Evolutionary conservation across 2,113 vertebrate genomes (phyloP), one percentile per base, ranked within the genome.

Genomic region (Cryptomyrus ogoouensis): DNA sequence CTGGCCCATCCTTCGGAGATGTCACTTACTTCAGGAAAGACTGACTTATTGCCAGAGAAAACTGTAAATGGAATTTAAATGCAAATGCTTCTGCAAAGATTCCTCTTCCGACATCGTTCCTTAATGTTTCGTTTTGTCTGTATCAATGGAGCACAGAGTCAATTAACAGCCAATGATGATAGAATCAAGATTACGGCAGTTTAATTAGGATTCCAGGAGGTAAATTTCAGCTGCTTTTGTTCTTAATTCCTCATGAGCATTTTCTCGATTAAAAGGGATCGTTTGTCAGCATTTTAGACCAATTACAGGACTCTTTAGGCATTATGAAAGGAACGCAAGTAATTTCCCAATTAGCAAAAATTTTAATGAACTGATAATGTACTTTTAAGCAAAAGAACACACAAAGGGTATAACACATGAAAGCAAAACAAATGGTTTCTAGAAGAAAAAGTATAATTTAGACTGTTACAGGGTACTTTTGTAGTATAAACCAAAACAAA

Each of bases 1-100:
- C 92, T 95, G 42, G 94, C 92, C 88, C 93, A 95, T 89, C 89
- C 94, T 56, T 94, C 94, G 56, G 94, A 96, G 74, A 91, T 93
- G 27, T 94, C 95, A 0, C 90, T n/a, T 52, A 85, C 90, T 1
- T 49, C 91, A 0, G 89, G 90, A 13, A 94, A 92, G 84, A 77
- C 80, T 15, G 85, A 92, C 49, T 91, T 94, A 27, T 89, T 93
- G n/a, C 93, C 92, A 0, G 91, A 93, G 85, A 94, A 94, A 91
- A 92, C 88, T n/a, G 9, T 89, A 17, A 93, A 90, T 0, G 90
- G 87, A 91, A 0, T 89, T 46, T 89, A 80, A 89, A n/a, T 53
- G 49, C 12, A 10, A 70, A 70, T 31, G 24, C n/a, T 70, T 31
- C n/a, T 31, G 74, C 74, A 17, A 35, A 42, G 35, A 42, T 19